These are phyloP conservation scores for Bombus superbus DNA, from an alignment of 1,140 invertebrate genomes.

Conservation along the genomic window DNA sequence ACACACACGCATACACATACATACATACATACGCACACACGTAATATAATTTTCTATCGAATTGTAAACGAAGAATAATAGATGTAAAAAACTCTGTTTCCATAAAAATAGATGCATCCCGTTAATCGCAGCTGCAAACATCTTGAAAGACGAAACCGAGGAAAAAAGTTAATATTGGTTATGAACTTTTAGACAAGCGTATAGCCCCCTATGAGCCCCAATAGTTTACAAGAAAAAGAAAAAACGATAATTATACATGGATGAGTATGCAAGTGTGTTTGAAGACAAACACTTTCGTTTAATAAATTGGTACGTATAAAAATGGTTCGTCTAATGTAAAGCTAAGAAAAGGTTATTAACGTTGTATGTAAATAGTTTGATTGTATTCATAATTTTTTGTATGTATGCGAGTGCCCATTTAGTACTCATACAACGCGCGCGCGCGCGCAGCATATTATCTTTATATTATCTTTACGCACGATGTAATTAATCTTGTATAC, in stretches of 20 bases:
- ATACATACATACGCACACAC: background rate
- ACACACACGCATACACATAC: no score
- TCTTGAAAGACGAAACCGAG: background rate
- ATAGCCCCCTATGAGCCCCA: background rate
- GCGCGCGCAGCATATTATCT: slow-evolving; percentile 54
- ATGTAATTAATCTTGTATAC: slow-evolving; percentile 42
- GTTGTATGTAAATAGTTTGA: slow-evolving; percentile 74
- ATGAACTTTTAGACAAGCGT: slow-evolving; percentile 14
- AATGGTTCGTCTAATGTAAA: slow-evolving; percentile 64
- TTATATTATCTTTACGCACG: slow-evolving; percentile 59
- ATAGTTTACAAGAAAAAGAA: background rate
- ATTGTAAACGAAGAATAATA: background rate
- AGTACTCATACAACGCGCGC: slow-evolving; percentile 61
- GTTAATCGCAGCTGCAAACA: slow-evolving; percentile 18
- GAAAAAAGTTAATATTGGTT: background rate
- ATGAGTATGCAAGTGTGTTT: slow-evolving; percentile 9
- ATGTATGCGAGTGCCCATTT: slow-evolving; percentile 64
- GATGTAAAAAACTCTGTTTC: background rate
- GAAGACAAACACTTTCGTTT: slow-evolving; percentile 47
- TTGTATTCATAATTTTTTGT: slow-evolving; percentile 65
- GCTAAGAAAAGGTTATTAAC: slow-evolving; percentile 58
- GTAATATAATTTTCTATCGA: slow-evolving; percentile 36
- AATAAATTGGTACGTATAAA: slow-evolving; percentile 47
- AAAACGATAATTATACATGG: slow-evolving; percentile 10
- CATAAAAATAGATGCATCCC: slow-evolving; percentile 30